A percentile compares a stretch with the other conserved stretches of the same genome.
Evolutionary conservation across 2,113 vertebrate genomes (phyloP).

Genomic region (Hoplias malabaricus): DNA sequence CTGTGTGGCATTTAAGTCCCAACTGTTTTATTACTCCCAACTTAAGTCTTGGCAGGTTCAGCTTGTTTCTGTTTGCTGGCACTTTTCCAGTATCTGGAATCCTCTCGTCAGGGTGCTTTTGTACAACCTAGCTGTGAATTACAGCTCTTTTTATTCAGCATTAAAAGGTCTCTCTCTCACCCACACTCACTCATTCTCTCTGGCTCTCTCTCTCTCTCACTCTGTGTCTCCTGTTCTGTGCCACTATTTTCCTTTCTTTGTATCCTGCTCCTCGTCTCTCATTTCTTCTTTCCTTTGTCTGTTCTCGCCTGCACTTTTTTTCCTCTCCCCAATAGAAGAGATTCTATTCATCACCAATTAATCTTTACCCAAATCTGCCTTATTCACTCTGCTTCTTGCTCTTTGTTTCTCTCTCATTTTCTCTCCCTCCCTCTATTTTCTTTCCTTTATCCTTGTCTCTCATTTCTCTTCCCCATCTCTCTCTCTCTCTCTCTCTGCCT

Average conservation of each 20-base stretch:
- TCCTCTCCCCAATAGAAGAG: no score
- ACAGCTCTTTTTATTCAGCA: no score
- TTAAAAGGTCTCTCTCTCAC: no score
- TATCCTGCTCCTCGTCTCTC: background rate
- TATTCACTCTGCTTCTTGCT: background rate
- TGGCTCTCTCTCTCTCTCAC: background rate
- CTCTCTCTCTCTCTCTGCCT: constrained; percentile 2
- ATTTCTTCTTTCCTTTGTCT: background rate
- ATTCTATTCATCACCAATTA: background rate
- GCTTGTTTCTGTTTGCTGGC: constrained; percentile 3
- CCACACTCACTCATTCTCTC: no score
- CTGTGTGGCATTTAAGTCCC: no score
- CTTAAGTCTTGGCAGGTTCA: background rate
- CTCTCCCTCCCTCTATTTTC: background rate
- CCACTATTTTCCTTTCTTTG: background rate
- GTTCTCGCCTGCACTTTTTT: background rate
- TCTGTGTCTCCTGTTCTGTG: background rate
- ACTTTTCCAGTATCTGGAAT: constrained; percentile 4
- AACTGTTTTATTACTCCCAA: background rate
- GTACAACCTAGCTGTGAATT: background rate
- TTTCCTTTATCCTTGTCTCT: background rate
- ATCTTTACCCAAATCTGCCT: background rate
- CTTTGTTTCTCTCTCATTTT: background rate
- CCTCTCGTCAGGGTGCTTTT: background rate
- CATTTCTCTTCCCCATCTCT: background rate